Base-by-base conservation (phyloP, 2,113 vertebrate genomes). In the Atrichornis clamosus region DNA sequence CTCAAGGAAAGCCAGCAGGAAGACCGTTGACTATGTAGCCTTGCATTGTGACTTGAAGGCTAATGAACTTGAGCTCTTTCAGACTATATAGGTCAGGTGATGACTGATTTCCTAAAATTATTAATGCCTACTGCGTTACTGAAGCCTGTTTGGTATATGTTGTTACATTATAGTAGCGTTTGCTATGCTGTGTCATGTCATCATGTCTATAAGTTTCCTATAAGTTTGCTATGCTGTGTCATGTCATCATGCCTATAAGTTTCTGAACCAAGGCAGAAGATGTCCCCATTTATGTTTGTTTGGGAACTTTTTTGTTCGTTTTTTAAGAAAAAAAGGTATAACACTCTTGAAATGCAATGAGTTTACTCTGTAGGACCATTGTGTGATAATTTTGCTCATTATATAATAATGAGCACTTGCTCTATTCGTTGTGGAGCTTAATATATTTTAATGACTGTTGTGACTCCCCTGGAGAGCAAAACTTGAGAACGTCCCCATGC, bases 401-500 rank as follows among this genome's bases (percentile, higher is more conserved):
- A 93, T 86, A 52, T 80, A 93, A 52, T 94, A 96, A 96, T 92
- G 79, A 95, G 37, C 68, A 60, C 56, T 96, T 93, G 24, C 28
- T 95, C 32, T 90, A 79, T 90, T 97, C 84, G 72, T 95, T 84
- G 70, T 80, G 69, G 44, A 80, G 27, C 49, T 95, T 90, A 94
- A 95, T 96, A 69, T 93, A 76, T 96, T 95, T 96, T 97, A 96
- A 95, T 95, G 91, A 96, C 63, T 78, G 22, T 87, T 95, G 82
- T 93, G 88, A 83, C 41, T 90, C 24, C 41, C 85, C 77, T 72
- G 52, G 30, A 67, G 85, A 94, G 63, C 37, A 82, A 88, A 95
- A 72, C 69, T 93, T 49, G 87, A 80, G 64, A 79, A 68, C 44
- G 47, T 79, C 49, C 65, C 52, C 2, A 3, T 70, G 50, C 49